A percentile compares a stretch with the other conserved stretches of the same genome.
Evolutionary conservation across 2,113 vertebrate species (phyloP).

Genomic region (Platysteira castanea): DNA sequence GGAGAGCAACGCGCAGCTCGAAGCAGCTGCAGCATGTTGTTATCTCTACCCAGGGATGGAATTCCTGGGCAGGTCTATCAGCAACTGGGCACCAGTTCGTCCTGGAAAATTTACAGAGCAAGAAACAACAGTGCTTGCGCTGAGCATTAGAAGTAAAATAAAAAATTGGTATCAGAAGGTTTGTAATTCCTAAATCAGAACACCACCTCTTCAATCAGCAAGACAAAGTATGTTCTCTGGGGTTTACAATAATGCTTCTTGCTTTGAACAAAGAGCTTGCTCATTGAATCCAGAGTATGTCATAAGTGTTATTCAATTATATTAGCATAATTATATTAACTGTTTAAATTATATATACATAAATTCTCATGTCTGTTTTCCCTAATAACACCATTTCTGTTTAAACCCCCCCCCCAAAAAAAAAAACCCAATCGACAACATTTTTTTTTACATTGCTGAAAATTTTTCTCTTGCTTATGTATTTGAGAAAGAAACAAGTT

Average conservation of each 20-base stretch:
- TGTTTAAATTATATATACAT: not conserved
- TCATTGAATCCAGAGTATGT: not conserved
- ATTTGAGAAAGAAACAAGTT: not conserved
- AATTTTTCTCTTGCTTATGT: not conserved
- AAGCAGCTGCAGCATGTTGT: slow-evolving; percentile 27
- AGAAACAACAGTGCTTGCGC: not conserved
- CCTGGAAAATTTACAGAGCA: not conserved
- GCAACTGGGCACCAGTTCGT: not conserved
- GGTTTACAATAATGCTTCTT: not conserved
- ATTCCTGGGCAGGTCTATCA: not conserved
- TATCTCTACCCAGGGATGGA: not conserved
- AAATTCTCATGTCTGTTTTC: not conserved
- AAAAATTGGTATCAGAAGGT: not conserved
- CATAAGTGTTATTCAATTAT: not conserved
- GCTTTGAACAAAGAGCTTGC: not conserved
- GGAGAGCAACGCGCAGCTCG: not conserved
- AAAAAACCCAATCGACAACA: not conserved
- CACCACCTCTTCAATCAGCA: not conserved
- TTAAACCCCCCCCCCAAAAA: too few species aligned
- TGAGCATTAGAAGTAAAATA: not conserved
- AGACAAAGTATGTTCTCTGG: not conserved
- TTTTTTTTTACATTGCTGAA: not conserved
- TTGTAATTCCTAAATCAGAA: not conserved
- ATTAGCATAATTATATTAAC: not conserved
- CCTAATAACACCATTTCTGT: not conserved